Conservation (phyloP, 2,888 invertebrate genomes). For the Acronicta aceris region DNA sequence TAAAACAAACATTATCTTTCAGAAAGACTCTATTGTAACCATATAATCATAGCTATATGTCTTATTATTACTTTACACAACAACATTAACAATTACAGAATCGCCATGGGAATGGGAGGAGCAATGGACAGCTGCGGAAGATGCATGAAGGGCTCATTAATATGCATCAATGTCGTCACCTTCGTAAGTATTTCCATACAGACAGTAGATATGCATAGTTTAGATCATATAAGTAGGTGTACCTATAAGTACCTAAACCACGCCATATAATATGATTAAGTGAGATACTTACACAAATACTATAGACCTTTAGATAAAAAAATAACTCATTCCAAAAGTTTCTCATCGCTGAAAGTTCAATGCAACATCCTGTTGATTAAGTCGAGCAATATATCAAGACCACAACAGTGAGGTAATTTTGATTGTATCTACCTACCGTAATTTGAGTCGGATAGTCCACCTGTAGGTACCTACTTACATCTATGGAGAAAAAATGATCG, state of each 20-base stretch:
- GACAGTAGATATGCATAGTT: not conserved
- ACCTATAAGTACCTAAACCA: too few relatives aligned
- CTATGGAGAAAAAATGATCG: conserved; percentile 14
- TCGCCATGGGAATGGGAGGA: conserved; percentile 92
- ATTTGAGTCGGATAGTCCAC: conserved; percentile 14
- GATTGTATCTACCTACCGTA: conserved; percentile 13
- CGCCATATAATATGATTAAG: too few relatives aligned
- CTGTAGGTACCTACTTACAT: conserved; percentile 1
- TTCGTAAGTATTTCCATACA: conserved; percentile 91
- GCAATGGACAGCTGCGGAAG: conserved; percentile 97
- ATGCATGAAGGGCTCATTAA: conserved; percentile 95
- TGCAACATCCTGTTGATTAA: conserved; percentile 25
- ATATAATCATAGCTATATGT: too few relatives aligned
- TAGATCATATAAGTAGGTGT: too few relatives aligned
- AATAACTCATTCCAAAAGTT: conserved; percentile 3
- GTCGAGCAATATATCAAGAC: conserved; percentile 28
- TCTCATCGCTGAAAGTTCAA: conserved; percentile 4
- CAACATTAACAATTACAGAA: conserved; percentile 61
- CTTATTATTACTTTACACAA: not conserved
- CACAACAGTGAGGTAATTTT: conserved; percentile 17
- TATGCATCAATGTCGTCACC: conserved; percentile 94
- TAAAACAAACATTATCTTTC: too few relatives aligned
- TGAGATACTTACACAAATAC: too few relatives aligned
- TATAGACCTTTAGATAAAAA: too few relatives aligned
- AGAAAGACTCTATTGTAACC: too few relatives aligned